phyloP scores from a whole-genome alignment of 2,888 invertebrate genomes.

The Aspidiotus destructor region DNA sequence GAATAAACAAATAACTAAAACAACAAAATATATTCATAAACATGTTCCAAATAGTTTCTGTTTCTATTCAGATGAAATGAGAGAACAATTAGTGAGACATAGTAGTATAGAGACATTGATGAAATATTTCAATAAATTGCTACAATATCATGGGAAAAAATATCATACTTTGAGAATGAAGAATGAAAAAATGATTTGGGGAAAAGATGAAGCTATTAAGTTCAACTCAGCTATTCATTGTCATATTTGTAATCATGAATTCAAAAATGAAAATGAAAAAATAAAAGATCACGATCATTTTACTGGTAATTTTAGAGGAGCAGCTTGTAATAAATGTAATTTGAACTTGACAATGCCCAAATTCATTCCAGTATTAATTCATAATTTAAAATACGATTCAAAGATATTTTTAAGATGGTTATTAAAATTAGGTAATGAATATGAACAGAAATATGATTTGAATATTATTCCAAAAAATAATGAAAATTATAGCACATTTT shows the following conservation, averaged over 20 bases:
- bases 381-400: constrained; percentile 37
- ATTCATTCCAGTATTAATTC: constrained; percentile 40
- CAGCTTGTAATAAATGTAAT: constrained; percentile 39
- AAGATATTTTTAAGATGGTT: constrained; percentile 6
- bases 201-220: constrained; percentile 11
- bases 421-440: constrained; percentile 6
- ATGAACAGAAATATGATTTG: constrained; percentile 8
- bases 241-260: constrained; percentile 12
- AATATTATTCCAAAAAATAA: constrained; percentile 9
- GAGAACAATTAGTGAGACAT: constrained; percentile 13
- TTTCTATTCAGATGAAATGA: constrained; percentile 14
- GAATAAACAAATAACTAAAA: constrained; percentile 9
- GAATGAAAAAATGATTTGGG: constrained; percentile 17
- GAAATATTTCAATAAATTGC: constrained; percentile 15
- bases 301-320: constrained; percentile 38
- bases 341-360: constrained; percentile 38
- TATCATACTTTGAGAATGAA: constrained; percentile 18
- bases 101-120: constrained; percentile 12
- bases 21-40: constrained; percentile 4
- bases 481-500: constrained; percentile 12
- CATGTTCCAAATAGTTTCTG: constrained; percentile 2
- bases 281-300: constrained; percentile 32
- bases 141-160: constrained; percentile 14
- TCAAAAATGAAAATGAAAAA: constrained; percentile 16
- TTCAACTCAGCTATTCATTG: constrained; percentile 12